Conservation (phyloP, 2,888 invertebrate genomes). For the Zaprionus bogoriensis region DNA sequence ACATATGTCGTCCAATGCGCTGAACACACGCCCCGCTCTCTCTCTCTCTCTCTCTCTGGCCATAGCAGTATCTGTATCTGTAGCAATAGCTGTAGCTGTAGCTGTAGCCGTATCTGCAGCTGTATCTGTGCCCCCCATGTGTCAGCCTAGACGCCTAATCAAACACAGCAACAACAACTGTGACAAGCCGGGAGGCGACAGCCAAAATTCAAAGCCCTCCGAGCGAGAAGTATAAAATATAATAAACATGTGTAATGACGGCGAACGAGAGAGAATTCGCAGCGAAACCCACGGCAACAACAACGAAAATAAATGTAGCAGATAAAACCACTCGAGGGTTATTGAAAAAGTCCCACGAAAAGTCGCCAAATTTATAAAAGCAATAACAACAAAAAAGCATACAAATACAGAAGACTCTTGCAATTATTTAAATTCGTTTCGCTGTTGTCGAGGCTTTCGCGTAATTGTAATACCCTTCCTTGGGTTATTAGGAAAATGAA, state of each 20-base stretch:
- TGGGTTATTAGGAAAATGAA: not conserved
- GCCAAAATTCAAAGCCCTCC: conserved; percentile 54
- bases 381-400: not conserved
- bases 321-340: conserved; percentile 34
- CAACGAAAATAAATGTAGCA: conserved; percentile 18
- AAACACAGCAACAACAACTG: conserved; percentile 52
- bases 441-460: not conserved
- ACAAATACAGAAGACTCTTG: not conserved
- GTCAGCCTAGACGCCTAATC: conserved; percentile 75
- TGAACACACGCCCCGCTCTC: conserved; percentile 6
- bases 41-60: too few relatives aligned
- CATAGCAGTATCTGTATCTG: conserved; percentile 23
- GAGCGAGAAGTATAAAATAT: conserved; percentile 34
- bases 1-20: conserved; percentile 40
- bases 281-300: conserved; percentile 7
- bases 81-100: conserved; percentile 23
- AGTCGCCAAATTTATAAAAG: conserved; percentile 34
- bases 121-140: conserved; percentile 58
- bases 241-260: conserved; percentile 65
- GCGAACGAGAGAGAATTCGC: conserved; percentile 31
- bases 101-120: conserved; percentile 13
- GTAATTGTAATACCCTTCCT: not conserved
- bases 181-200: conserved; percentile 39
- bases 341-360: conserved; percentile 51
- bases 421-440: not conserved